phyloP scores from a whole-genome alignment of 2,888 invertebrate genomes.

The Dasysyrphus albostriatus region DNA sequence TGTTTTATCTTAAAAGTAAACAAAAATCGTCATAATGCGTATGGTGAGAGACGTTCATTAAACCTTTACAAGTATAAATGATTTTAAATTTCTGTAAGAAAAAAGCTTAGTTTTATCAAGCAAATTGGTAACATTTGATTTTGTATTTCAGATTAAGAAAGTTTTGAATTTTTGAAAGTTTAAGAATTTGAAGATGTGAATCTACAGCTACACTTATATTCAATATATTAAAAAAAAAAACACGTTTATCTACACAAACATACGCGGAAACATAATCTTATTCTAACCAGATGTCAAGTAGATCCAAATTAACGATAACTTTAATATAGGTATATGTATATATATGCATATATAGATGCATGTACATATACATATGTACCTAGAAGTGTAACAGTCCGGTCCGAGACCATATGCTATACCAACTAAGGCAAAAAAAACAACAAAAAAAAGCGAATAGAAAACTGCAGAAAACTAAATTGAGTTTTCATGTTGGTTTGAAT shows the following conservation, averaged over 20 bases:
- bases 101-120: too few species aligned
- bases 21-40: too few species aligned
- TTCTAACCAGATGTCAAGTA: constrained; percentile 59
- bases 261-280: not conserved
- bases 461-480: constrained; percentile 24
- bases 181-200: not conserved
- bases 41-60: too few species aligned
- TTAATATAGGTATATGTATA: too few species aligned
- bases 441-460: constrained; percentile 2
- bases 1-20: too few species aligned
- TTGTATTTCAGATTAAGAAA: too few species aligned
- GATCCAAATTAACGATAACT: constrained; percentile 42
- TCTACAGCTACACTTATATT: too few species aligned
- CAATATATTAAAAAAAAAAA: too few species aligned
- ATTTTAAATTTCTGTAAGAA: too few species aligned
- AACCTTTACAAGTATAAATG: too few species aligned
- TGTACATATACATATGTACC: not conserved
- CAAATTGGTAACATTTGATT: too few species aligned
- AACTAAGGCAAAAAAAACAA: not conserved
- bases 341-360: not conserved
- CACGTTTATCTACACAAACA: not conserved
- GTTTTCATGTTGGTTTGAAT: constrained; percentile 9
- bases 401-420: not conserved
- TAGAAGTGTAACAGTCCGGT: not conserved
- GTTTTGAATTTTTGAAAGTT: too few species aligned